A percentile compares a stretch with the other conserved stretches of the same genome.
phyloP scores from a whole-genome alignment of 2,797 vertebrate species.

The Microchirus variegatus region DNA sequence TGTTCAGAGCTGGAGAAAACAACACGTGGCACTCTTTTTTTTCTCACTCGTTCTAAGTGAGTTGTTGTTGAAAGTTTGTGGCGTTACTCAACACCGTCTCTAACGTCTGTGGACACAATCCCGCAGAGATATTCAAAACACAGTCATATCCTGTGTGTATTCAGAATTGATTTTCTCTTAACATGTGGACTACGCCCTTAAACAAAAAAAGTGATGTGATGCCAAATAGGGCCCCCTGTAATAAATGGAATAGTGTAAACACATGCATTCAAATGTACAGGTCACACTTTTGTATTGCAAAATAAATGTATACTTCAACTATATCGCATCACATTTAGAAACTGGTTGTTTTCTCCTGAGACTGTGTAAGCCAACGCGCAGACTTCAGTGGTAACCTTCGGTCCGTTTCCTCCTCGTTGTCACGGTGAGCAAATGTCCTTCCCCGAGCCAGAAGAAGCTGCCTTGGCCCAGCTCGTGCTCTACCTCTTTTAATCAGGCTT shows the following conservation, averaged over 20 bases:
- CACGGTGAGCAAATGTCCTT: slow-evolving; percentile 59
- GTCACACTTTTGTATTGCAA: too few relatives aligned
- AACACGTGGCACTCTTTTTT: slow-evolving; percentile 47
- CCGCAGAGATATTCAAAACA: slow-evolving; percentile 45
- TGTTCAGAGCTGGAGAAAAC: slow-evolving; percentile 31
- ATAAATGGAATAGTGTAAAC: too few relatives aligned
- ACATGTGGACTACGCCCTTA: slow-evolving; percentile 9
- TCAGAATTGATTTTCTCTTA: slow-evolving; percentile 20
- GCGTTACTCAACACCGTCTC: slow-evolving; percentile 47
- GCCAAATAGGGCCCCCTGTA: too few relatives aligned
- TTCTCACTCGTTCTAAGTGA: slow-evolving; percentile 45
- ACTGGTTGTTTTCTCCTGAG: slow-evolving; percentile 13
- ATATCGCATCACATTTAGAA: neutral
- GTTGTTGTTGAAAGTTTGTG: slow-evolving; percentile 40
- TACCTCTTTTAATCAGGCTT: slow-evolving; percentile 83
- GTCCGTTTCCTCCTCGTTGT: slow-evolving; percentile 49
- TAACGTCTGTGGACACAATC: slow-evolving; percentile 36
- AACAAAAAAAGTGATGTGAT: neutral
- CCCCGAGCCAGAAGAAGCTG: slow-evolving; percentile 54
- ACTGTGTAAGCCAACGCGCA: slow-evolving; percentile 19
- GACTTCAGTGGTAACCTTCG: slow-evolving; percentile 47
- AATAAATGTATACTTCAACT: too few relatives aligned
- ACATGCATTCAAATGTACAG: too few relatives aligned
- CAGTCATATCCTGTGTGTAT: slow-evolving; percentile 17
- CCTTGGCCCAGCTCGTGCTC: slow-evolving; percentile 53